These are phyloP conservation scores for Imbricaverruca yamaguchii DNA, from an alignment of 2,888 invertebrate genomes.

Conservation along the genomic window DNA sequence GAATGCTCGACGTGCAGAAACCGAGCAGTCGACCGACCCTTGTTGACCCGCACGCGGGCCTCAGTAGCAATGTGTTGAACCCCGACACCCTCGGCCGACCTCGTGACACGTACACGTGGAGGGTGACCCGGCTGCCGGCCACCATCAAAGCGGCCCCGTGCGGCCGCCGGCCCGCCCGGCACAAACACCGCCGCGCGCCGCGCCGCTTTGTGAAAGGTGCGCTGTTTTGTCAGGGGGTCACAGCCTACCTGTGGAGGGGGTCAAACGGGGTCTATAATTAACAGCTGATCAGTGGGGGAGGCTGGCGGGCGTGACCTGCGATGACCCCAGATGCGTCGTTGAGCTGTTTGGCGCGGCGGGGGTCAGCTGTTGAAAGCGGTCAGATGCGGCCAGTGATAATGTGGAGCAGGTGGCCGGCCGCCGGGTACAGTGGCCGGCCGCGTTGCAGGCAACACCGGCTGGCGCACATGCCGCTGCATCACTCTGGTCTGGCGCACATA, in stretches of 20 bases:
- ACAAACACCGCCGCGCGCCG: constrained; percentile 1
- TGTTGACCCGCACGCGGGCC: background rate
- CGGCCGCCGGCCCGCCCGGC: background rate
- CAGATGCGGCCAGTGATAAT: background rate
- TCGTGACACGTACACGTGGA: constrained; percentile 14
- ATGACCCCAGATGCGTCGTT: constrained; percentile 10
- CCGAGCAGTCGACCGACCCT: background rate
- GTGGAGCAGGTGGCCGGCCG: background rate
- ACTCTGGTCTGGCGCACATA: too few relatives aligned
- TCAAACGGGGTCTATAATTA: constrained; percentile 18
- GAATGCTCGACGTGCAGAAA: too few relatives aligned
- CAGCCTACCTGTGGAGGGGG: constrained; percentile 9
- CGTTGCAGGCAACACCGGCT: background rate
- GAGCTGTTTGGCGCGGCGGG: background rate
- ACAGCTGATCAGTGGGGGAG: constrained; percentile 22
- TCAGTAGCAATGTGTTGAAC: background rate
- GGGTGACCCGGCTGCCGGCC: background rate
- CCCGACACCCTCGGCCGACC: background rate
- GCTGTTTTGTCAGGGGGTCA: constrained; percentile 16
- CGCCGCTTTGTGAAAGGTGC: background rate
- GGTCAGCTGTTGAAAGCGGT: constrained; percentile 17
- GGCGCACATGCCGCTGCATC: too few relatives aligned
- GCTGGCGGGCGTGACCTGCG: constrained; percentile 8
- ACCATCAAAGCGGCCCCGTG: background rate
- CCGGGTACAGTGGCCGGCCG: background rate